Conservation (phyloP, 1,140 invertebrate genomes). For the Anoplophora glabripennis region DNA sequence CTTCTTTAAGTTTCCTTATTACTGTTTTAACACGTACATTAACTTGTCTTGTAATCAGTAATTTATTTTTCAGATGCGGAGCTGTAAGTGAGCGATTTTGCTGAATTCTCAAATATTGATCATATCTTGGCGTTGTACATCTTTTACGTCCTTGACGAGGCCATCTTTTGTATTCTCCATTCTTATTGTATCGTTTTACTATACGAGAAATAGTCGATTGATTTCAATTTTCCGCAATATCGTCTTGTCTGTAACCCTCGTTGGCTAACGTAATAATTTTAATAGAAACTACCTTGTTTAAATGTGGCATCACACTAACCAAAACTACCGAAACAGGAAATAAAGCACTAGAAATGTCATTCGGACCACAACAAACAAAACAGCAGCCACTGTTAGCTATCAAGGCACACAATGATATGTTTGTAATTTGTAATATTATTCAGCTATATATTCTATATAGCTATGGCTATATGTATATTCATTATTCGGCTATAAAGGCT, state of each 20-base stretch:
- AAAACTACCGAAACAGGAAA: background rate
- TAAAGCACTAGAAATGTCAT: conserved; percentile 6
- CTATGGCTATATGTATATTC: no score
- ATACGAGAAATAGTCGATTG: conserved; percentile 19
- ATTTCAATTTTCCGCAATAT: conserved; percentile 1
- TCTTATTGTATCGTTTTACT: conserved; percentile 22
- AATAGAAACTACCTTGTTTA: conserved; percentile 11
- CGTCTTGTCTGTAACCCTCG: no score
- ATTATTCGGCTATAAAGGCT: no score
- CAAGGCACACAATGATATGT: no score
- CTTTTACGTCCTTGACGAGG: conserved; percentile 14
- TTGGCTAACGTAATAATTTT: conserved; percentile 4
- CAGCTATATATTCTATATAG: conserved; percentile 2
- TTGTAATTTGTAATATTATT: conserved; percentile 9
- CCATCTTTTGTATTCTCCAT: conserved; percentile 15
- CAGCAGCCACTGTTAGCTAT: no score
- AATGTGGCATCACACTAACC: background rate
- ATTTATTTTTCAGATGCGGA: conserved; percentile 10
- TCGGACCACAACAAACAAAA: background rate
- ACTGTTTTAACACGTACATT: conserved; percentile 14
- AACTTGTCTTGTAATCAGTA: conserved; percentile 9
- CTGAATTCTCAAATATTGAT: conserved; percentile 5
- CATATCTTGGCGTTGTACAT: conserved; percentile 15
- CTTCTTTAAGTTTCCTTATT: background rate
- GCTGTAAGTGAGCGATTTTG: conserved; percentile 16